Evolutionary conservation across 2,888 invertebrate genomes (phyloP), one percentile per base, ranked within the genome.

Genomic region (Folsomia manolachei): DNA sequence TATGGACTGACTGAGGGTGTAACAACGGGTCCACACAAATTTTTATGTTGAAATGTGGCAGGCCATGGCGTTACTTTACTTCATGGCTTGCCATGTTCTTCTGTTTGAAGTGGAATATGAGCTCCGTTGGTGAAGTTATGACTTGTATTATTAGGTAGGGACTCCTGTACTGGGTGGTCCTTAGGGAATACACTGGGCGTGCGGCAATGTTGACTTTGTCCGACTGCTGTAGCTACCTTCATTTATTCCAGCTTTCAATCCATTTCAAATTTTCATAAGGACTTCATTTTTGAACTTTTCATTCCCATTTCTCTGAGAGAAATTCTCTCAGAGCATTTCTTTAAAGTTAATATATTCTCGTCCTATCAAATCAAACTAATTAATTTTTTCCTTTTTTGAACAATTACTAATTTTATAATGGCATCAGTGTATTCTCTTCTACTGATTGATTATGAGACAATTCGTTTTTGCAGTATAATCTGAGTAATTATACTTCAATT

Each of bases 141-240:
- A 73, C 63, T 73, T 74, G 70, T 72, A 72, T 75, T 74, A 77
- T 74, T 75, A 77, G 71, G 72, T 74, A 71, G 63, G 74, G 24
- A 69, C 39, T 73, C 75, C n/a, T n/a, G n/a, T n/a, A n/a, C n/a
- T n/a, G n/a, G n/a, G n/a, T n/a, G n/a, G n/a, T n/a, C n/a, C 74
- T 69, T 56, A 26, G 74, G 74, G 78, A 74, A 74, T 74, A 71
- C 60, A 64, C 61, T 60, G 65, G 71, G 65, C 69, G 67, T 67
- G 70, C 27, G 63, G 71, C 71, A 71, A 70, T 78, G 74, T 78
- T 78, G 75, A 72, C 78, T 78, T 74, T 75, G 67, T 70, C 65
- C 63, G 72, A 76, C 71, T 76, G 63, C 74, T 72, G 69, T 69
- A 61, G 60, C 63, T n/a, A 51, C 27, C 60, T 70, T 71, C 61